phyloP scores from a whole-genome alignment of 2,888 invertebrate genomes.

The Hydrotaea diabolus region DNA sequence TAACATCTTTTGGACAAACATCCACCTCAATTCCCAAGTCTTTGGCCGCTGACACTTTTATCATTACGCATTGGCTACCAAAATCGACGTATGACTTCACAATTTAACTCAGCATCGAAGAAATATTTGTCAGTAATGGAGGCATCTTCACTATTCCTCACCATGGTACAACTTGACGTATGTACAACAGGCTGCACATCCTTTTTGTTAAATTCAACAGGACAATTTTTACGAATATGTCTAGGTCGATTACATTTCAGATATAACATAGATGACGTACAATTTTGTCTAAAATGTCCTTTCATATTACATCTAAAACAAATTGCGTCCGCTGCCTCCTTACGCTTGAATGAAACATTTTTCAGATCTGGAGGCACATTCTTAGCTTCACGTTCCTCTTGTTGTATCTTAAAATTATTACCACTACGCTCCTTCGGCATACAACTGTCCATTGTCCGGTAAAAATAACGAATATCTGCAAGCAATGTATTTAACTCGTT shows the following conservation, averaged over 20 bases:
- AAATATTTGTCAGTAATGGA: slow-evolving; percentile 6
- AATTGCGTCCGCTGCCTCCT: too few relatives aligned
- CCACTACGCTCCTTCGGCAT: too few relatives aligned
- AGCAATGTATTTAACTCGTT: too few relatives aligned
- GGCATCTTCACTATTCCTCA: not conserved
- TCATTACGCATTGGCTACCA: slow-evolving; percentile 39
- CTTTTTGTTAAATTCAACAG: not conserved
- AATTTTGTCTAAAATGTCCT: slow-evolving; percentile 16
- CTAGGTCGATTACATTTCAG: slow-evolving; percentile 16
- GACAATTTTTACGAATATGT: slow-evolving; percentile 10
- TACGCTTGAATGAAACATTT: too few relatives aligned
- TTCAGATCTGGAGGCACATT: too few relatives aligned
- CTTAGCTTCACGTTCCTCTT: too few relatives aligned
- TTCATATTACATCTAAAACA: slow-evolving; percentile 26
- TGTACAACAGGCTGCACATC: not conserved
- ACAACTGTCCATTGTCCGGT: not conserved
- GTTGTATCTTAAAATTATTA: not conserved
- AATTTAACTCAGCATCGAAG: slow-evolving; percentile 22
- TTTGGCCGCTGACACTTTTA: not conserved
- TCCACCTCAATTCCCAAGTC: not conserved
- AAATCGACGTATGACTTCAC: slow-evolving; percentile 1
- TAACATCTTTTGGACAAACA: too few relatives aligned
- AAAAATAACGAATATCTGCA: slow-evolving; percentile 23
- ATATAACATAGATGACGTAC: not conserved
- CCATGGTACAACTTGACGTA: not conserved